Evolutionary conservation across 1,140 invertebrate genomes (phyloP).

Genomic region (Tetraneura akinire): DNA sequence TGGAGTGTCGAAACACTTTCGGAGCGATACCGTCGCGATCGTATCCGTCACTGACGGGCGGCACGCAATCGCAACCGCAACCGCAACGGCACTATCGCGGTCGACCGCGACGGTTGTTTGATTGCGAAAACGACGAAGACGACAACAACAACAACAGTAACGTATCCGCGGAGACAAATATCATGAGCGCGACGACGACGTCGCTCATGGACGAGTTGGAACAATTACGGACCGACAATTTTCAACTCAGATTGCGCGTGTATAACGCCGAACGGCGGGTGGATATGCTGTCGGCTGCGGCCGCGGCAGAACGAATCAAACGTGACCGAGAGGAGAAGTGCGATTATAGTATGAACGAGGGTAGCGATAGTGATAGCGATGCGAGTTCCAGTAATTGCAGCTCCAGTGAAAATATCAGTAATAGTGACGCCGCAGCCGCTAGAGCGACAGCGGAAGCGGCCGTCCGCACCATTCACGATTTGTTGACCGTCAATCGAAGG

Average conservation of each 20-base stretch:
- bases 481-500: conserved; percentile 26
- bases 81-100: not conserved
- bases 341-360: not conserved
- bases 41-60: not conserved
- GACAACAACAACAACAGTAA: not conserved
- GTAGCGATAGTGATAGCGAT: no score
- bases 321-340: not conserved
- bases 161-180: not conserved
- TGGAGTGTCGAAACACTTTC: not conserved
- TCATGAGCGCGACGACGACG: not conserved
- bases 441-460: not conserved
- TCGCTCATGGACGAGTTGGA: conserved; percentile 5
- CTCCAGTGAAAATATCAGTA: not conserved
- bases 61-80: no score
- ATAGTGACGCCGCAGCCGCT: not conserved
- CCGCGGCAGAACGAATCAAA: not conserved
- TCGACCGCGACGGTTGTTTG: no score
- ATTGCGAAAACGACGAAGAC: not conserved
- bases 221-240: conserved; percentile 21
- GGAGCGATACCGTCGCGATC: not conserved
- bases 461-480: conserved; percentile 25
- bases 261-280: conserved; percentile 22
- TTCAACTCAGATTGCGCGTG: conserved; percentile 24
- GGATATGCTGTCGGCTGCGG: not conserved
- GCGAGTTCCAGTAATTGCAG: no score